Base-by-base conservation (phyloP, 2,113 vertebrate genomes). In the Paramormyrops kingsleyae region DNA sequence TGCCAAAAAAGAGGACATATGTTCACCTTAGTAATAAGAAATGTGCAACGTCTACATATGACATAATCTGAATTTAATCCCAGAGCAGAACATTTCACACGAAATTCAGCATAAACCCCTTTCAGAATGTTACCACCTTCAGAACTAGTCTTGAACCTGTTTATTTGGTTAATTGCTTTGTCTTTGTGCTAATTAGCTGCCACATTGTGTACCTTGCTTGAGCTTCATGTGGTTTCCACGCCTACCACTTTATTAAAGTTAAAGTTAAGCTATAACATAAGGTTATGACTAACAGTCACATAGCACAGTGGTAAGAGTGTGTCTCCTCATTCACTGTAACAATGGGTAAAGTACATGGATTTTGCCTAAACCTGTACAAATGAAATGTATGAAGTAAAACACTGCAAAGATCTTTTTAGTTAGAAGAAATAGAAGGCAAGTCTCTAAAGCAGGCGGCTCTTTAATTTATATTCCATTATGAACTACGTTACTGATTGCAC, bases 381-480 rank as follows among this genome's bases (percentile, higher is more conserved):
- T 74, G 0, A 74, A 74, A 35, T 35, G 31, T 74, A 74, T 74
- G 31, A 15, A 5, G 4, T 35, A 80, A 77, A 80, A 39, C 74
- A 80, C 31, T 19, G 35, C 35, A 86, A 50, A 27, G 2, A 39
- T 35, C 3, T 87, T 87, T 87, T n/a, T 56, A 42, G 86, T 56
- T 87, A 39, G n/a, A 87, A 53, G 44, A 12, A 83, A n/a, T 31
- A 83, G 50, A 89, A 39, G 77, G 13, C 15, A 46, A 49, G 31
- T 83, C 35, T 89, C 31, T 89, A 83, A 89, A 89, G 52, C 88
- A 80, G 27, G 31, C 31, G n/a, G 52, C 88, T 89, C 47, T 89
- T 89, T 89, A 89, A 74, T 88, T 31, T 49, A 62, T 62, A 88
- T 62, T 84, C 13, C 83, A 47, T 47, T 83, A 27, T 56, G 21